A percentile compares a stretch with the other conserved stretches of the same genome.
phyloP scores from a whole-genome alignment of 1,140 invertebrate species.

The Drosophila repleta region DNA sequence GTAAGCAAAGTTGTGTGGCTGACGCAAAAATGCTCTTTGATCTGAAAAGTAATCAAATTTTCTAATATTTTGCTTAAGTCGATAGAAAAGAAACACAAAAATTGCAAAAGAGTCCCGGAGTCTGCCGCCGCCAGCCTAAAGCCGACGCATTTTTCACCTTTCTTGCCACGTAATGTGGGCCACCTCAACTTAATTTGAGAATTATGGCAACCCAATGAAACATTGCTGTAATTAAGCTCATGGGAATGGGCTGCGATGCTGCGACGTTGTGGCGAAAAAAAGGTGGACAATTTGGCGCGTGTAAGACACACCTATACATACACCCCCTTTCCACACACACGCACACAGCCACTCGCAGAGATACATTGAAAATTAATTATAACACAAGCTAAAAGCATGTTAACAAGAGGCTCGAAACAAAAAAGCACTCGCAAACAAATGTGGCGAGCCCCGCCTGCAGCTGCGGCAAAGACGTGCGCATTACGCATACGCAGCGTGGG shows the following conservation, averaged over 20 bases:
- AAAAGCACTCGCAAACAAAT: slow-evolving; percentile 58
- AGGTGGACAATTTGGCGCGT: background rate
- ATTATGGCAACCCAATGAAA: too few relatives aligned
- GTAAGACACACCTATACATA: background rate
- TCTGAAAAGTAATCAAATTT: too few relatives aligned
- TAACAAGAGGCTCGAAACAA: slow-evolving; percentile 74
- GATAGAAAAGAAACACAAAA: too few relatives aligned
- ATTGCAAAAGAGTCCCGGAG: too few relatives aligned
- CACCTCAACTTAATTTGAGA: too few relatives aligned
- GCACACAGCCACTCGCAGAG: slow-evolving; percentile 9
- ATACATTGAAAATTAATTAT: slow-evolving; percentile 80
- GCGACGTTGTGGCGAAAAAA: background rate
- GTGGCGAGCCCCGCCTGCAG: slow-evolving; percentile 1
- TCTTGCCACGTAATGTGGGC: too few relatives aligned
- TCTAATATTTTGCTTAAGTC: too few relatives aligned
- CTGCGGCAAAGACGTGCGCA: slow-evolving; percentile 17
- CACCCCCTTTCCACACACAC: background rate
- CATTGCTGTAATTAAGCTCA: background rate
- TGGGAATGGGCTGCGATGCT: background rate
- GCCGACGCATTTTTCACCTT: too few relatives aligned
- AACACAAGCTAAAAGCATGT: slow-evolving; percentile 70
- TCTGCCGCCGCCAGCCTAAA: too few relatives aligned
- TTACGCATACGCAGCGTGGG: slow-evolving; percentile 71
- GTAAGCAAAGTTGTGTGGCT: too few relatives aligned
- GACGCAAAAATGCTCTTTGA: too few relatives aligned